phyloP scores from a whole-genome alignment of 2,888 invertebrate genomes.

The Lamellibrachia satsuma region DNA sequence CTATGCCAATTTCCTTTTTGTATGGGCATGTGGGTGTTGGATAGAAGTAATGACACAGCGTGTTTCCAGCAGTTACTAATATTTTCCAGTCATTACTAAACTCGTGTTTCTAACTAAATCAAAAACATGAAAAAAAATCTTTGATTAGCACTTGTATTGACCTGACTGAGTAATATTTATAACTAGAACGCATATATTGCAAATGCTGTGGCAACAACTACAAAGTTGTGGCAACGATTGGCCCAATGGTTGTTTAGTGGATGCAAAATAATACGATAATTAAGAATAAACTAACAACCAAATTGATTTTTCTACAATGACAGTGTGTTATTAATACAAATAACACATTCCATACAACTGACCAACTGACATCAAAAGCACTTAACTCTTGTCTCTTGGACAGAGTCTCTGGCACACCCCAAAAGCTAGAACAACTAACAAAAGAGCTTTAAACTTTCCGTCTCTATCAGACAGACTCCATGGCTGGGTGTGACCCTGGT shows the following conservation, averaged over 20 bases:
- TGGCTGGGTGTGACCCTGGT: too few species aligned
- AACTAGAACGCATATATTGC: not conserved
- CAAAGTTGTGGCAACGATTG: not conserved
- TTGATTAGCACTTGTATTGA: not conserved
- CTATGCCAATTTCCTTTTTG: slow-evolving; percentile 6
- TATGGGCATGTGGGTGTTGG: not conserved
- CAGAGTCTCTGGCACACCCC: too few species aligned
- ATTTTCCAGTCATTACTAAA: not conserved
- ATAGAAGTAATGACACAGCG: not conserved
- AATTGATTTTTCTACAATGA: too few species aligned
- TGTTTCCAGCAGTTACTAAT: not conserved
- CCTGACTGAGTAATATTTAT: not conserved
- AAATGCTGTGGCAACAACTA: not conserved
- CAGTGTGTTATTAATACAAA: too few species aligned
- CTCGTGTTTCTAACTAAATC: not conserved
- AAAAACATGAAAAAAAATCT: not conserved
- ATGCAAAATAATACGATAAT: not conserved
- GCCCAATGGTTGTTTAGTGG: not conserved
- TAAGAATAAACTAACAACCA: too few species aligned
- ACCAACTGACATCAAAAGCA: too few species aligned
- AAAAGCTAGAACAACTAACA: too few species aligned
- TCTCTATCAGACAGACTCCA: too few species aligned
- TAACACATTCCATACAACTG: too few species aligned
- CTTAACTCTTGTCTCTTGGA: too few species aligned
- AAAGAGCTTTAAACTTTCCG: too few species aligned